Percentiles rank a stretch among this genome's conserved stretches.
phyloP scores from a whole-genome alignment of 2,797 vertebrate species.

The Phrynocephalus vlangalii region DNA sequence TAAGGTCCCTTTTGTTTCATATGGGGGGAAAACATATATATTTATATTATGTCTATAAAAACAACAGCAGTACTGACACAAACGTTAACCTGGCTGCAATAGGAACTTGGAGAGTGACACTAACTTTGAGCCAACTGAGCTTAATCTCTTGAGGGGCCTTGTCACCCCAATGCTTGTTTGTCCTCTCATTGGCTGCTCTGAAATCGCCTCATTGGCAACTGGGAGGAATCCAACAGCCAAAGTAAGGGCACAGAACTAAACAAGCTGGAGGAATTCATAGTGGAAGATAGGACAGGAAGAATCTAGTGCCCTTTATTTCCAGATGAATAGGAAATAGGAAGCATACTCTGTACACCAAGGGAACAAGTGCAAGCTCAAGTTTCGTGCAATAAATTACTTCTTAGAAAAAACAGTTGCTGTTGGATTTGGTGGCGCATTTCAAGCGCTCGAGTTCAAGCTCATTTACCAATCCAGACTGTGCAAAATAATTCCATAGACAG shows the following conservation, averaged over 20 bases:
- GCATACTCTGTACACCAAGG: background rate
- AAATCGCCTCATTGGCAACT: constrained; percentile 37
- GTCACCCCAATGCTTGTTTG: background rate
- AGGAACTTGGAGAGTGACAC: background rate
- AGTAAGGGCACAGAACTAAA: constrained; percentile 15
- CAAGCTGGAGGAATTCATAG: constrained; percentile 3
- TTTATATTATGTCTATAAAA: no score
- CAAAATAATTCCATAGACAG: background rate
- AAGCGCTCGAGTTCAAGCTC: background rate
- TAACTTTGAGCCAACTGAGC: constrained; percentile 6
- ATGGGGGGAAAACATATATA: background rate
- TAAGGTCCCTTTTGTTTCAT: background rate
- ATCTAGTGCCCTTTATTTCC: constrained; percentile 1
- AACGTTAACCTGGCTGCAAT: background rate
- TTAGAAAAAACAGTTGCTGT: background rate
- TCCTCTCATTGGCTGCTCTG: constrained; percentile 31
- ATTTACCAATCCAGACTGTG: background rate
- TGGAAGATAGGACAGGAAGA: background rate
- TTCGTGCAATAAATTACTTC: background rate
- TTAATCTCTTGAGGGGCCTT: background rate
- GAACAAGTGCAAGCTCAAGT: background rate
- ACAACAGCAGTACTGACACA: background rate
- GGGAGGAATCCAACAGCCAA: constrained; percentile 11
- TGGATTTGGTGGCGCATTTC: background rate
- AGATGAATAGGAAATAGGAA: background rate